A percentile compares a stretch with the other conserved stretches of the same genome.
Conservation (phyloP, 2,888 invertebrate genomes). For the Neoaliturus tenellus region DNA sequence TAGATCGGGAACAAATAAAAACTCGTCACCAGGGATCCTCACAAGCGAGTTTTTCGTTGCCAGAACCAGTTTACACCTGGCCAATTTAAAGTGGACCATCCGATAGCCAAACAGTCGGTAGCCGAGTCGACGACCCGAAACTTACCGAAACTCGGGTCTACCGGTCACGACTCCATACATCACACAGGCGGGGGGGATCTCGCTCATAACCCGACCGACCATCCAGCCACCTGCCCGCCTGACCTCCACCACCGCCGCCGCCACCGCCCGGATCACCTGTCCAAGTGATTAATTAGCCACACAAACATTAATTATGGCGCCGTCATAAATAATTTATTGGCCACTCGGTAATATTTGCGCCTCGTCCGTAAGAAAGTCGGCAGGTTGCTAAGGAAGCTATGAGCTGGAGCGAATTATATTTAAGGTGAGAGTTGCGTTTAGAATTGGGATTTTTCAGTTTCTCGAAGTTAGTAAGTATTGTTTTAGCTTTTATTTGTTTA, state of each 20-base stretch:
- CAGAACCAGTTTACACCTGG: conserved; percentile 31
- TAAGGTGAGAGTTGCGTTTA: no score
- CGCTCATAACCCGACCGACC: background rate
- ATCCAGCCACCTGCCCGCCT: background rate
- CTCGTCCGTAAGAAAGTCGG: background rate
- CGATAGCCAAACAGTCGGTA: conserved; percentile 3
- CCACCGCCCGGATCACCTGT: background rate
- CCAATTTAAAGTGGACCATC: conserved; percentile 51
- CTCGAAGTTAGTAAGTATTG: no score
- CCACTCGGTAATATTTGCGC: conserved; percentile 9
- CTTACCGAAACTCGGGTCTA: conserved; percentile 36
- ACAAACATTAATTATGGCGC: conserved; percentile 42
- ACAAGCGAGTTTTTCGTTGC: background rate
- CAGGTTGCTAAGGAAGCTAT: no score
- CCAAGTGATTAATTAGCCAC: conserved; percentile 25
- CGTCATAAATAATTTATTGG: conserved; percentile 38
- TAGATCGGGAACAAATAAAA: background rate
- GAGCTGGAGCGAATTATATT: no score
- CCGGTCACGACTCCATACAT: conserved; percentile 35
- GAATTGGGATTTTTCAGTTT: no score
- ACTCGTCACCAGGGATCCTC: background rate
- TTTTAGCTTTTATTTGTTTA: no score
- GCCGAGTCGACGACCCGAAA: conserved; percentile 5
- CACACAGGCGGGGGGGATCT: no score
- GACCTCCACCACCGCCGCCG: background rate